Base-by-base conservation (phyloP, 2,888 invertebrate species). In the Cryptocephalus moraei region DNA sequence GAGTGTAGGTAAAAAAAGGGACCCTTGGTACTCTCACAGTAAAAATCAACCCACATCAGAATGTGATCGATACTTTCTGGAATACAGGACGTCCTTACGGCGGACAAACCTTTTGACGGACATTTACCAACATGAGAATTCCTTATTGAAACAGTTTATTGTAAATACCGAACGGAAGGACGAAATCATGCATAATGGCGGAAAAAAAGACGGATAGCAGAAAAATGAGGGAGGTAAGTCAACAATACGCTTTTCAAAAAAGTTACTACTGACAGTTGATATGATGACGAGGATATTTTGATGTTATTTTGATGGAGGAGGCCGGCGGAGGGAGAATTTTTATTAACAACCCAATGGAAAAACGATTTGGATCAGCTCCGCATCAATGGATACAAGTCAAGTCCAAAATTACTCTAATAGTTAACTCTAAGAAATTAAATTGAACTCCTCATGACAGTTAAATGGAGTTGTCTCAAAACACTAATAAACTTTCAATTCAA, bases 151-250 rank as follows among this genome's bases (percentile, higher is more conserved):
- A 9, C 11, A 8, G 31, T n/a, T 1, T 32, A 33, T 14, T 38
- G 8, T 9, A 36, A n/a, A 22, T 11, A 45, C 62, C 64, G 62
- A 67, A 66, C 69, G 69, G 69, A 69, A 69, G 67, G 66, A 67
- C 67, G 62, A 63, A 66, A 63, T 63, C 57, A 62, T 47, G 49
- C 51, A 60, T 55, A 57, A 59, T 56, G 53, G 51, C 49, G 49
- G 51, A 52, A 48, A 52, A 50, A 51, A 47, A 47, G 43, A 57
- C 12, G 12, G 48, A 12, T n/a, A 36, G 12, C 4, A 11, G n/a
- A 36, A n/a, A 11, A 56, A 61, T 53, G 47, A 53, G 56, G 59
- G 58, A 61, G 58, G 59, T 60, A 60, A 62, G 60, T 61, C 59
- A 59, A 57, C 56, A 57, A 54, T 50, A 54, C 54, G 46, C 11